Percentiles rank a stretch among this genome's conserved stretches.
Evolutionary conservation across 2,888 invertebrate genomes (phyloP).

Genomic region (Xestia rhomboidea): DNA sequence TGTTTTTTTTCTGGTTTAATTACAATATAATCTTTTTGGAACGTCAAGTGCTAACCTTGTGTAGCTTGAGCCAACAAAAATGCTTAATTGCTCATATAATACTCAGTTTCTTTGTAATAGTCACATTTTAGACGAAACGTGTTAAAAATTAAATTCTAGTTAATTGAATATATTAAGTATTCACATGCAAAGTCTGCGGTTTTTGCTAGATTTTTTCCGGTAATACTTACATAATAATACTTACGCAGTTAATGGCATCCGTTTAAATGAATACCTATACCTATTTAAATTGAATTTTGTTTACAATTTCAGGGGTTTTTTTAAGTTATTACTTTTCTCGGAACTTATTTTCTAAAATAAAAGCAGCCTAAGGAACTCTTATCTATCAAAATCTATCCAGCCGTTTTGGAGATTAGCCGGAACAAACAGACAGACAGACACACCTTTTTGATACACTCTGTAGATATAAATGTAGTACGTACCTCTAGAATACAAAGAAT

Average conservation of each 20-base stretch:
- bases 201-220: not conserved
- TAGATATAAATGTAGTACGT: conserved; percentile 13
- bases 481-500: conserved; percentile 82
- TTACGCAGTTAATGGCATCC: not conserved
- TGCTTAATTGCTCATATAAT: not conserved
- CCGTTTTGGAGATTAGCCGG: no score
- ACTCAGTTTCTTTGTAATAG: not conserved
- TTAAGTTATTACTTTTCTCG: no score
- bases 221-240: not conserved
- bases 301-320: no score
- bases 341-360: no score
- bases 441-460: no score
- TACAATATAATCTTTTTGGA: not conserved
- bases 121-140: conserved; percentile 17
- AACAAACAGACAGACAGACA: no score
- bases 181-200: not conserved
- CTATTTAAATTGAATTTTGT: no score
- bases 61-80: no score
- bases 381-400: no score
- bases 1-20: no score
- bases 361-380: no score
- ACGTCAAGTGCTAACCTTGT: not conserved
- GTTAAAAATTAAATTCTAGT: not conserved
- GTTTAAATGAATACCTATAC: no score
- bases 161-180: not conserved